Evolutionary conservation across 2,113 vertebrate species (phyloP), one percentile per base, ranked within the genome.

Genomic region (Emydocephalus ijimae): DNA sequence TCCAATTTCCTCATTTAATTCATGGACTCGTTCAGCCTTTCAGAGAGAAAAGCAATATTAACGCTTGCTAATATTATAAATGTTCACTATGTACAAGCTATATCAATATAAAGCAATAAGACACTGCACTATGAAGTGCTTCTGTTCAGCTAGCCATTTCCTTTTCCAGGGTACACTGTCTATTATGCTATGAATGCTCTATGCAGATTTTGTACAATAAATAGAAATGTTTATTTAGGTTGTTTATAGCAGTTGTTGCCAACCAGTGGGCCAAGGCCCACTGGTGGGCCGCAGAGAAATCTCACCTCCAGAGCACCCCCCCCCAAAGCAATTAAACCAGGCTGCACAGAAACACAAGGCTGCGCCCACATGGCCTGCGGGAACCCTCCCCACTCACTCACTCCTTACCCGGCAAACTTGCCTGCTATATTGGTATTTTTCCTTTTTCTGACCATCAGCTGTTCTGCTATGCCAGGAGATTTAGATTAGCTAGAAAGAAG

Each of bases 1-100:
- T 59, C 99, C 99, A 43, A 99, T 99, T 97, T 99, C 99, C 97
- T 99, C 99, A 94, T 99, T 99, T 95, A 99, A 97, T 95, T 99
- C 99, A 55, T 99, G 99, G 94, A 99, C 99, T 94, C 98, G 98
- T 96, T 99, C 99, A 94, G 99, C 99, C 99, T 99, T 96, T 85
- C 57, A 91, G 95, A 95, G 92, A 92, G 94, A 89, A 87, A 94
- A 4, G 92, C 14, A 87, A 43, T 85, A 95, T 95, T 4, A 61
- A 87, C 69, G 64, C 55, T 0, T 9, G 24, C 54, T 59, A 90
- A 45, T 92, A 85, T 0, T 7, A 48, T 57, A 56, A 90, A 45
- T 92, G 92, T 54, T 59, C 85, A 90, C 26, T 55, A 43, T 89
- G 55, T 87, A 89, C 55, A 48, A 92, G 5, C 0, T 20, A 91